Percentiles rank a stretch among this genome's conserved stretches.
Conservation (phyloP, 2,888 invertebrate species). For the Volucella inflata region DNA sequence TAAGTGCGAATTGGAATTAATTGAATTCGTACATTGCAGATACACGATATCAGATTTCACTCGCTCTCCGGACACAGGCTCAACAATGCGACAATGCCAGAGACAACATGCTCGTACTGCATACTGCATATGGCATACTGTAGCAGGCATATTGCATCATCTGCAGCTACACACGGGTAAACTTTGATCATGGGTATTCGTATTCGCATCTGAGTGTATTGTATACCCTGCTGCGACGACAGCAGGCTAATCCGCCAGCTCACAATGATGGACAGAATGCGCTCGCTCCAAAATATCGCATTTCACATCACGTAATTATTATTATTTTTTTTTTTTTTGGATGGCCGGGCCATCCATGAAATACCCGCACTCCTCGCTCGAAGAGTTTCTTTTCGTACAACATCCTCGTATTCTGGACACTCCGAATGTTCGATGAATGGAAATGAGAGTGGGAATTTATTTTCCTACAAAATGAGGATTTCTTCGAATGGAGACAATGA, state of each 20-base stretch:
- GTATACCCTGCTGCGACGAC: conserved; percentile 62
- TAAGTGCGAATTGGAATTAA: conserved; percentile 75
- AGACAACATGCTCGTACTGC: conserved; percentile 10
- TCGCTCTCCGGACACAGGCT: conserved; percentile 38
- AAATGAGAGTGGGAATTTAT: conserved; percentile 49
- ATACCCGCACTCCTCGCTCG: conserved; percentile 25
- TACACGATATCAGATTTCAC: conserved; percentile 73
- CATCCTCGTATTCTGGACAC: conserved; percentile 8
- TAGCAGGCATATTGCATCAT: conserved; percentile 66
- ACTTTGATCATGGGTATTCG: not conserved
- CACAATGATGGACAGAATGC: conserved; percentile 66
- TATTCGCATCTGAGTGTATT: not conserved
- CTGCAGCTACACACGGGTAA: conserved; percentile 51
- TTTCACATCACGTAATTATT: conserved; percentile 71
- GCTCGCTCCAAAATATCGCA: conserved; percentile 70
- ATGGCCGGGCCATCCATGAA: conserved; percentile 22
- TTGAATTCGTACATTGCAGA: conserved; percentile 75
- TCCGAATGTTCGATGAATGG: too few relatives aligned
- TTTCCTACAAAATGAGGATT: conserved; percentile 51
- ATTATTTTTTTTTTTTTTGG: conserved; percentile 25
- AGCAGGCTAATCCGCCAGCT: conserved; percentile 45
- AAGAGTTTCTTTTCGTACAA: conserved; percentile 22
- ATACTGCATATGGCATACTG: not conserved
- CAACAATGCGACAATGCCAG: conserved; percentile 53
- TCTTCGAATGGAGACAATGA: conserved; percentile 52